These are phyloP conservation scores for Sebastes alutus DNA, from an alignment of 2,797 vertebrate species.

Conservation along the genomic window DNA sequence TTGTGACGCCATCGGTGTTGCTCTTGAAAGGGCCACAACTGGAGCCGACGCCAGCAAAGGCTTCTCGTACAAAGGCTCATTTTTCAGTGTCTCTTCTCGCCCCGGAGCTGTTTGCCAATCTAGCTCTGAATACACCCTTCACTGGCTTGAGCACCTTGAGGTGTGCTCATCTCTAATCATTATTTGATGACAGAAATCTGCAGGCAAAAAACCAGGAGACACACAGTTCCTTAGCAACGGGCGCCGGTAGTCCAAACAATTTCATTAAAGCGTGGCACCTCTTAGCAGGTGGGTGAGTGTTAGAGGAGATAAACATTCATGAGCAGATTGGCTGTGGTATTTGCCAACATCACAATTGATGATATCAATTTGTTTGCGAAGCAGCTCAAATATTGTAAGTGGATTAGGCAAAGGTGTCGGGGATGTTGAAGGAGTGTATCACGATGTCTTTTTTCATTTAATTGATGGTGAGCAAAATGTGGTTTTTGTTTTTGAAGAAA, in stretches of 20 bases:
- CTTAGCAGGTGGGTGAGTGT: slow-evolving; percentile 99
- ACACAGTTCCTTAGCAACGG: slow-evolving; percentile 99
- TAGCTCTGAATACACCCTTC: slow-evolving; percentile 88
- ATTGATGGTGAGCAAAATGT: slow-evolving; percentile 40
- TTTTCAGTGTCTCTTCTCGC: slow-evolving; percentile 40
- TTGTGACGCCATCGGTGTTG: slow-evolving; percentile 62
- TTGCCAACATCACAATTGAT: slow-evolving; percentile 98
- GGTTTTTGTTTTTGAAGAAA: slow-evolving; percentile 46
- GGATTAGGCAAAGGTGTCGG: slow-evolving; percentile 81
- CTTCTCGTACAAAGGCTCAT: slow-evolving; percentile 65
- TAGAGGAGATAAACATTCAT: slow-evolving; percentile 99
- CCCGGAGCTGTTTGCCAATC: slow-evolving; percentile 89
- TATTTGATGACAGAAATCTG: slow-evolving; percentile 98
- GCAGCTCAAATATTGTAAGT: slow-evolving; percentile 88
- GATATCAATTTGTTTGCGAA: slow-evolving; percentile 98
- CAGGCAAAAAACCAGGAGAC: slow-evolving; percentile 89
- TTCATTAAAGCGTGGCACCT: slow-evolving; percentile 99
- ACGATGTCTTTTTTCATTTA: slow-evolving; percentile 67
- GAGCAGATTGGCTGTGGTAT: slow-evolving; percentile 95
- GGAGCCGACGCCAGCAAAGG: slow-evolving; percentile 48
- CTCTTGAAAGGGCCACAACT: slow-evolving; percentile 55
- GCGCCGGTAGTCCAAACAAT: slow-evolving; percentile 97
- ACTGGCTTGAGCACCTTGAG: slow-evolving; percentile 91
- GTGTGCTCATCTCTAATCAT: slow-evolving; percentile 98
- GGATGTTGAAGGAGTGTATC: slow-evolving; percentile 66